Base-by-base conservation (phyloP, 1,140 invertebrate genomes). In the Sweltsa coloradensis region DNA sequence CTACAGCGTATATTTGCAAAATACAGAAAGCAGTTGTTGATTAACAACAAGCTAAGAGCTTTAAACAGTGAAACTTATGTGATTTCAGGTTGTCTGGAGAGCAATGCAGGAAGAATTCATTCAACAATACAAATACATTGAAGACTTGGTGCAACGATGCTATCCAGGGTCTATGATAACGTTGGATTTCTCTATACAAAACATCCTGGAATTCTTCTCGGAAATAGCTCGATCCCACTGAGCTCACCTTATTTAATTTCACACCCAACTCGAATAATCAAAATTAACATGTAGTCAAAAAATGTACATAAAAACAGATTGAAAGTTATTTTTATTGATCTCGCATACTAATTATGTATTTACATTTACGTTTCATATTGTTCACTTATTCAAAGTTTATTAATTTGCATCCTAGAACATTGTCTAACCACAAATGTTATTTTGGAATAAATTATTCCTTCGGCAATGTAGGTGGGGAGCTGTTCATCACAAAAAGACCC, bases 31-130 rank as follows among this genome's bases (percentile, higher is more conserved):
- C n/a, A n/a, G n/a, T n/a, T n/a, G n/a, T n/a, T n/a, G n/a, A n/a
- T n/a, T n/a, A n/a, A 96, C 69, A 37, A 37, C 36, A 16, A 37
- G 36, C 16, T 11, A n/a, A 11, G 36, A 5, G 11, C 36, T n/a
- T 37, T 37, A 11, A 31, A 16, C 29, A 11, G 29, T 31, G 29
- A 31, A 16, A 11, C 11, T 16, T 31, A 11, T 26, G 29, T 50
- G 13, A 50, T 68, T 64, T 23, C 56, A 89, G 83, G 90, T 97
- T 31, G 95, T 99, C 41, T 99, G 97, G 96, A 77, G 91, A 62
- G 91, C 93, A 57, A 98, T 99, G 95, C 93, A 97, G 74, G 88
- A 96, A 66, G 93, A 98, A 72, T 98, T 99, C 66, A 90, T 99
- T 53, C 82, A 86, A 53, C 95, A 99, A 65, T 93, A 97, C 62